phyloP scores from a whole-genome alignment of 2,888 invertebrate species.

The Allacma fusca region DNA sequence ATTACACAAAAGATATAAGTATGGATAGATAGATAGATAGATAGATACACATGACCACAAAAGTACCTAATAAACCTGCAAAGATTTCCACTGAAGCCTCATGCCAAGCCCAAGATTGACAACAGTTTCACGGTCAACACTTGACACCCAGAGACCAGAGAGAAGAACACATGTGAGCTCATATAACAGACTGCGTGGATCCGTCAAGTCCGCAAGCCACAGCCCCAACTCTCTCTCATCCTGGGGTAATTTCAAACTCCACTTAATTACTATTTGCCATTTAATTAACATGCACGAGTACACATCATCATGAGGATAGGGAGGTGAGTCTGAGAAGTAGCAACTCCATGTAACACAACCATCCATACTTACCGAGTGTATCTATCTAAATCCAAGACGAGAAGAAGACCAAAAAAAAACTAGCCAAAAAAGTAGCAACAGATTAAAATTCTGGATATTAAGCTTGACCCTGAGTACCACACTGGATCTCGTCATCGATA shows the following conservation, averaged over 20 bases:
- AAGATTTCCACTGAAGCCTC: neutral
- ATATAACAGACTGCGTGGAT: slow-evolving; percentile 14
- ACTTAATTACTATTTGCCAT: slow-evolving; percentile 18
- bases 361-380: too few relatives aligned
- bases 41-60: too few relatives aligned
- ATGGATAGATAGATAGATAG: too few relatives aligned
- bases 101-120: slow-evolving; percentile 1
- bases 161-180: slow-evolving; percentile 11
- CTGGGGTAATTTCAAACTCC: neutral
- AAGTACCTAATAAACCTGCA: too few relatives aligned
- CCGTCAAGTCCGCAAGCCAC: slow-evolving; percentile 13
- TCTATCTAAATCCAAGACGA: neutral
- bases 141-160: too few relatives aligned
- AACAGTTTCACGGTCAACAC: slow-evolving; percentile 6
- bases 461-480: slow-evolving; percentile 16
- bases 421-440: neutral
- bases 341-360: neutral
- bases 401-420: neutral
- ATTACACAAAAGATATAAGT: too few relatives aligned
- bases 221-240: neutral
- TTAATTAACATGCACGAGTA: neutral
- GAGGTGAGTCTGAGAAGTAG: neutral
- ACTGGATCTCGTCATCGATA: slow-evolving; percentile 1
- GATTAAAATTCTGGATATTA: slow-evolving; percentile 22
- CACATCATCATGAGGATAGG: neutral